Percentiles rank a stretch among this genome's conserved stretches.
Evolutionary conservation across 2,888 invertebrate species (phyloP).

Genomic region (Tineola bisselliella): DNA sequence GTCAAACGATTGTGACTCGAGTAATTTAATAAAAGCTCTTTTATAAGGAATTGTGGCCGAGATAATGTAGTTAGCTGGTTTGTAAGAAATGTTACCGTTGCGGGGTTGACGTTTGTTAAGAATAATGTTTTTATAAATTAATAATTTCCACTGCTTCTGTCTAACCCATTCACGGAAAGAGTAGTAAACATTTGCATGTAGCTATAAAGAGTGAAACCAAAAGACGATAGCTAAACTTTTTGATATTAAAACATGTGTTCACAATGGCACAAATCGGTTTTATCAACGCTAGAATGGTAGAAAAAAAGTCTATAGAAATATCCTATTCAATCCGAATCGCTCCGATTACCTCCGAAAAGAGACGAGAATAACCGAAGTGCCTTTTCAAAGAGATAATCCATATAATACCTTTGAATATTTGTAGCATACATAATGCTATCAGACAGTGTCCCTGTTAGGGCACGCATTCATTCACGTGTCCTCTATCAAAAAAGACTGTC

Average conservation of each 20-base stretch:
- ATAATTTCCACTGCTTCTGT: no score
- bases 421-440: conserved; percentile 11
- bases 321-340: background rate
- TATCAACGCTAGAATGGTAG: background rate
- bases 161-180: no score
- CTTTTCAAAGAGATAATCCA: conserved; percentile 1
- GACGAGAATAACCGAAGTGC: conserved; percentile 1
- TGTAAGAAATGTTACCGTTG: background rate
- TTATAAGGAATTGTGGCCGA: conserved; percentile 57
- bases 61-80: conserved; percentile 47
- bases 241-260: conserved; percentile 1
- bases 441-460: background rate
- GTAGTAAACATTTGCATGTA: no score
- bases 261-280: background rate
- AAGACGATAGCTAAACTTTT: background rate
- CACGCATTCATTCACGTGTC: background rate
- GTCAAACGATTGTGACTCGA: conserved; percentile 47
- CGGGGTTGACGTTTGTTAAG: background rate
- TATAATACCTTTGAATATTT: conserved; percentile 8
- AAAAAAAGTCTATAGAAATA: background rate
- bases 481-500: no score
- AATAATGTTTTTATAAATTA: no score
- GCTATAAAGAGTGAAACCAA: background rate
- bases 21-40: conserved; percentile 58
- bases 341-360: conserved; percentile 2